Conservation (phyloP, 2,113 vertebrate genomes). For the Damaliscus lunatus region DNA sequence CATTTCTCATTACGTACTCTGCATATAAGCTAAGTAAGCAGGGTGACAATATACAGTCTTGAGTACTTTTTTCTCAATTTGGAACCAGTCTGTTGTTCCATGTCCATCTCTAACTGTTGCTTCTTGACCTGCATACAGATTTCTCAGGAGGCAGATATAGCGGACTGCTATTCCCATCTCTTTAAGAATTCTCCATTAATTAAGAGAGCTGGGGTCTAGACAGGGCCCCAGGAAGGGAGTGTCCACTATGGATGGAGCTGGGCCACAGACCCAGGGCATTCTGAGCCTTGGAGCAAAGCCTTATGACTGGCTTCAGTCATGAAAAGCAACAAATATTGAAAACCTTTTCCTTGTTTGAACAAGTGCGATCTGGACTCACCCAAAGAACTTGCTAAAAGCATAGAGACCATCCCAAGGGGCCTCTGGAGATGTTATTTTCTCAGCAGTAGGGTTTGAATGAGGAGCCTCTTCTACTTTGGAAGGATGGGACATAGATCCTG, state of each 20-base stretch:
- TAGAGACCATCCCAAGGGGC: fast-evolving
- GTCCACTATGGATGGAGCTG: not conserved
- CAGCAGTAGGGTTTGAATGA: not conserved
- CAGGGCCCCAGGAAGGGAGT: not conserved
- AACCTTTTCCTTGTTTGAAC: not conserved
- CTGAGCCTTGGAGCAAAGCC: not conserved
- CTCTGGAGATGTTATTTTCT: not conserved
- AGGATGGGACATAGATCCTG: not conserved
- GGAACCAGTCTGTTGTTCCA: not conserved
- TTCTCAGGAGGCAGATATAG: not conserved
- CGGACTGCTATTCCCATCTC: not conserved
- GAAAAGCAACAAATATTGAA: not conserved
- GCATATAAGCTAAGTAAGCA: not conserved
- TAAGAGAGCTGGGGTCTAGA: not conserved
- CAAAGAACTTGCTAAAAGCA: not conserved
- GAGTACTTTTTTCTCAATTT: not conserved
- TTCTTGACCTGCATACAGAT: not conserved
- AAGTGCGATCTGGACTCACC: not conserved
- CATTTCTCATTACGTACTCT: not conserved
- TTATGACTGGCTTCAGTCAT: not conserved
- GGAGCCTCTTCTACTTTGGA: fast-evolving
- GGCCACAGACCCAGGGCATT: fast-evolving
- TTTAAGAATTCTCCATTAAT: not conserved
- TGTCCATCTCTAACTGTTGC: not conserved
- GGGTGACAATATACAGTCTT: not conserved